Conservation (phyloP, 1,140 invertebrate genomes). For the Monochamus saltuarius region DNA sequence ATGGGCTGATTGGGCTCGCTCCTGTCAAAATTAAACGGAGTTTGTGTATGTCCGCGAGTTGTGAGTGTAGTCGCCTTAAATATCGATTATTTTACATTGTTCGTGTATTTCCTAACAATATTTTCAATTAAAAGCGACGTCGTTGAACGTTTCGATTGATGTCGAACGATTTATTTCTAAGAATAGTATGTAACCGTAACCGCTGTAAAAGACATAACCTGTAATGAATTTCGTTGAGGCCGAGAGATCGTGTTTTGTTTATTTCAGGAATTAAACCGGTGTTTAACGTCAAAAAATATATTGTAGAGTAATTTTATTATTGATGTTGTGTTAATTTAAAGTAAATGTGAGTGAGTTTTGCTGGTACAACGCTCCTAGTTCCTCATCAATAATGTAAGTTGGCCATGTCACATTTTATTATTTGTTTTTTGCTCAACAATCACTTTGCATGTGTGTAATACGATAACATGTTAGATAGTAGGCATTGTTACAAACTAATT, state of each 20-base stretch:
- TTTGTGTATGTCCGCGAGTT: slow-evolving; percentile 24
- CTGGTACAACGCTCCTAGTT: no score
- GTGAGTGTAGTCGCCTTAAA: slow-evolving; percentile 16
- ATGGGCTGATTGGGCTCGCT: slow-evolving; percentile 6
- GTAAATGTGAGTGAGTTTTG: no score
- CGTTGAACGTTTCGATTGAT: background rate
- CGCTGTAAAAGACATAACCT: slow-evolving; percentile 1
- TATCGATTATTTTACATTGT: slow-evolving; percentile 29
- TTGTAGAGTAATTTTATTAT: no score
- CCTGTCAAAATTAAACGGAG: slow-evolving; percentile 28
- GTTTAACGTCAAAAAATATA: no score
- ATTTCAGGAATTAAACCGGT: background rate
- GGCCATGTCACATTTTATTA: no score
- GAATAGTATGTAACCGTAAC: slow-evolving; percentile 12
- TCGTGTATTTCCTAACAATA: slow-evolving; percentile 7
- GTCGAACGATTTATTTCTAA: background rate
- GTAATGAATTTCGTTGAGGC: background rate
- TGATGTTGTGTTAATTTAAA: no score
- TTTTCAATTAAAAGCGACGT: background rate
- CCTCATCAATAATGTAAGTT: no score
- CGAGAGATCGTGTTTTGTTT: slow-evolving; percentile 5
- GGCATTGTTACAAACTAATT: no score
- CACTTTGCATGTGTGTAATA: no score
- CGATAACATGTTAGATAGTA: no score
- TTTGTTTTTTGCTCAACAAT: no score